Base-by-base conservation (phyloP, 1,140 invertebrate species). In the Euborellia annulipes region DNA sequence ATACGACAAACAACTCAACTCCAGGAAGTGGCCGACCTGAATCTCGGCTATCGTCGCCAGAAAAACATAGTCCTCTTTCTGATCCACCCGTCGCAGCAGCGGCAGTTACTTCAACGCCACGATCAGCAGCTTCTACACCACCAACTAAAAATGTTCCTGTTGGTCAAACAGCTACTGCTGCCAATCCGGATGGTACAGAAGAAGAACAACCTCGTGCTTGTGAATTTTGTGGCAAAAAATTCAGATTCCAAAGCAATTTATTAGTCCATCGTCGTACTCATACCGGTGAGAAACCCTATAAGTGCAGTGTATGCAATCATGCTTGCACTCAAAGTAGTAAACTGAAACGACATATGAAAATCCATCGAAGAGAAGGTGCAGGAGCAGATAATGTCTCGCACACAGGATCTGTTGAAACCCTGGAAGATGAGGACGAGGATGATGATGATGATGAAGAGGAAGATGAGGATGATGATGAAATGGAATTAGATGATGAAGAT, bases 201-300 rank as follows among this genome's bases (percentile, higher is more conserved):
- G 40, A 38, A 11, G 51, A 55, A 13, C 45, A 50, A 22, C 53
- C 51, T 6, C 49, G 52, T 11, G 50, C 56, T 16, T 78, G 75
- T 53, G 72, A 76, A 55, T 84, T 87, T 47, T 96, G 91, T 62
- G 86, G 88, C 23, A 94, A 95, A 62, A 86, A 86, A 57, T 95
- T 94, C 62, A 71, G 86, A 20, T 93, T 87, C 62, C 83, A 90
- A 65, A 90, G 84, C 61, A 97, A 92, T 54, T 69, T 97, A 45
- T 83, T 91, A 30, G 85, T 90, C 11, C 93, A 98, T 62, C 71
- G 89, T 37, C 72, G 89, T 30, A 82, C 80, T 16, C 84, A 86
- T 49, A 79, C 78, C 1, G 70, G 70, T 1, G 79, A 80, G 52
- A 75, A 75, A 52, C 72, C 74, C 3, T 76, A 70, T 56, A 74